Base-by-base conservation (phyloP, 2,888 invertebrate species). In the Polymixis flavicincta region DNA sequence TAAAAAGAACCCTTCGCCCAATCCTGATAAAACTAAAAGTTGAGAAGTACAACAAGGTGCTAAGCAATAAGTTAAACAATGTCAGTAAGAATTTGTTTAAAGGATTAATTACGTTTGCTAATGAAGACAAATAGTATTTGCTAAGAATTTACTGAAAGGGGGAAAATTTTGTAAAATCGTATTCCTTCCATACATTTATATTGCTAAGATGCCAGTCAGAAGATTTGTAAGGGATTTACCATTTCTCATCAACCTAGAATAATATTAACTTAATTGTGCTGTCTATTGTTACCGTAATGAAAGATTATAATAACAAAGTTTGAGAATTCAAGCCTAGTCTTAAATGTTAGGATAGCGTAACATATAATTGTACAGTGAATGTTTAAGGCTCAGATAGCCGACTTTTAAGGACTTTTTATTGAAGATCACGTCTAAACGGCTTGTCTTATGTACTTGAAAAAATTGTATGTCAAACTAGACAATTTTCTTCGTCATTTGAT, bases 81-180 rank as follows among this genome's bases (percentile, higher is more conserved):
- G 79, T 82, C 87, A 81, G 76, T 72, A 71, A 72, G 76, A 82
- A 86, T 82, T 86, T 81, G 74, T 78, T 73, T 52, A 77, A 74
- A 48, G 83, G 81, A 86, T 87, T 87, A 86, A 87, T 87, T 84
- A 77, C 86, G 60, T 78, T 82, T 57, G 57, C 82, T 88, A 87
- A 87, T 88, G 80, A 86, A 86, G 82, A 86, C 63, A 67, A 69
- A 87, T 88, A 77, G 72, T 83, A 78, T 87, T 88, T 82, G 77
- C 80, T 42, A 59, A 86, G 72, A 74, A 57, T 60, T 55, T 74
- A 71, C 55, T 45, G 57, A 74, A 74, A 71, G 57, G 68, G 65
- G 52, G 14, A 67, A n/a, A 42, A 77, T 67, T 81, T 81, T 65
- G 57, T 65, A 32, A 67, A 83, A 60, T 71, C 6, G 55, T 63